These are phyloP conservation scores for Syndactyla subalaris DNA, from an alignment of 2,797 vertebrate genomes.

Conservation along the genomic window DNA sequence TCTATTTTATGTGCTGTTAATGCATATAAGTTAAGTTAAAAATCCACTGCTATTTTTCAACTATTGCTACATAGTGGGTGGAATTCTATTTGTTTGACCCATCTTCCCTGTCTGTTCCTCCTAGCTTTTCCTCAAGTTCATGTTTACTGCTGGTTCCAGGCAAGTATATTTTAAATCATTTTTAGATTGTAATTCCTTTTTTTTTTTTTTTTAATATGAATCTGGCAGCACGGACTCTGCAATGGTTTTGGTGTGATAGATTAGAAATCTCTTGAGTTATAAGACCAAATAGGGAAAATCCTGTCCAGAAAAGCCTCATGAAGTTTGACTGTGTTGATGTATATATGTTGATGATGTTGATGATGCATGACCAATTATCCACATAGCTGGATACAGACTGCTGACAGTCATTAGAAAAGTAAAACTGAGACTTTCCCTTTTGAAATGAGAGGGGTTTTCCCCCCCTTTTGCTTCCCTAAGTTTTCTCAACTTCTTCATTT, in stretches of 20 bases:
- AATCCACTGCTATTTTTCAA: neutral
- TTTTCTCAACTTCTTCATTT: neutral
- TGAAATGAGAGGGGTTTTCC: neutral
- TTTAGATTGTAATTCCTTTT: neutral
- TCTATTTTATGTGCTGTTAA: neutral
- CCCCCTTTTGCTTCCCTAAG: neutral
- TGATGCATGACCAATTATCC: neutral
- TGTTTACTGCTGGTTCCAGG: neutral
- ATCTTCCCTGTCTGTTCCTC: neutral
- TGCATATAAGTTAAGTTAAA: neutral
- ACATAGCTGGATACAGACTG: neutral
- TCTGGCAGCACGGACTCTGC: neutral
- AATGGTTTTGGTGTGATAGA: neutral
- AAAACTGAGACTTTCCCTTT: neutral
- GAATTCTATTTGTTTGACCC: neutral
- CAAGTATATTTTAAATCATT: neutral
- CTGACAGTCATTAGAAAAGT: neutral
- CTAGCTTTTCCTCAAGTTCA: neutral
- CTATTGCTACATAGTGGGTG: neutral
- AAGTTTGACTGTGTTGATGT: neutral
- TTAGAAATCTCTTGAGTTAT: neutral
- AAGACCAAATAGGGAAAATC: neutral
- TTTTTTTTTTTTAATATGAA: neutral
- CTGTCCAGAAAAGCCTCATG: neutral
- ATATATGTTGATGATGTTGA: neutral